Conservation (phyloP, 2,888 invertebrate species). For the Anodontia alba region DNA sequence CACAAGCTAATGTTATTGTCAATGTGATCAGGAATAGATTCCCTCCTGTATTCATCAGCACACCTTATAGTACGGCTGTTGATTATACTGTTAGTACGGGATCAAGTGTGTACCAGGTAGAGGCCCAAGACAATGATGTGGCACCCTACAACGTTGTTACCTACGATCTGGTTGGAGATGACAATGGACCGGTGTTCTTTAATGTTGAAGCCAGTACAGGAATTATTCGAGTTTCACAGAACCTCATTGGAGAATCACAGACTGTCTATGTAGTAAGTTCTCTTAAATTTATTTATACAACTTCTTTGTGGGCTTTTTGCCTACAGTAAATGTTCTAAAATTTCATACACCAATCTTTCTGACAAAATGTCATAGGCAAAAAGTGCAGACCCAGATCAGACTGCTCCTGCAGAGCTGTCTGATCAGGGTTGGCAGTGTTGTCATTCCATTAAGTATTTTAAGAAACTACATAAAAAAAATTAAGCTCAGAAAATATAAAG, state of each 20-base stretch:
- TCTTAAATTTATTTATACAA: too few species aligned
- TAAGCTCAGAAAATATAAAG: too few species aligned
- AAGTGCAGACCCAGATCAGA: too few species aligned
- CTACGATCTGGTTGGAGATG: slow-evolving; percentile 75
- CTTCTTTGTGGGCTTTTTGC: too few species aligned
- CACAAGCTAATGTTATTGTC: slow-evolving; percentile 56
- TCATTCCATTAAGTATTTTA: too few species aligned
- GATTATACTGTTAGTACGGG: slow-evolving; percentile 55
- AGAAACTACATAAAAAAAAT: too few species aligned
- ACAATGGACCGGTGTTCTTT: slow-evolving; percentile 73
- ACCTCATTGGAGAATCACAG: slow-evolving; percentile 44
- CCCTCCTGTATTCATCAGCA: slow-evolving; percentile 56
- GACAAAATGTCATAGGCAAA: too few species aligned
- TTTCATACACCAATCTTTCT: too few species aligned
- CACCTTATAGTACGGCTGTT: slow-evolving; percentile 56
- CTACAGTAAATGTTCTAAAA: too few species aligned
- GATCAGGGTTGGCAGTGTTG: too few species aligned
- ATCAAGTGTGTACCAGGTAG: slow-evolving; percentile 50
- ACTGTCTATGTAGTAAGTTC: slow-evolving; percentile 56
- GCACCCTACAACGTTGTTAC: slow-evolving; percentile 74
- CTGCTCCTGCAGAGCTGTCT: too few species aligned
- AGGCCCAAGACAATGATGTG: slow-evolving; percentile 63
- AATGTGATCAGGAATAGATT: slow-evolving; percentile 67
- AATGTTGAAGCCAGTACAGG: slow-evolving; percentile 68
- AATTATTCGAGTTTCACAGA: slow-evolving; percentile 56